These are phyloP conservation scores for Catharus fuscescens DNA, from an alignment of 2,113 vertebrate genomes.

Conservation along the genomic window DNA sequence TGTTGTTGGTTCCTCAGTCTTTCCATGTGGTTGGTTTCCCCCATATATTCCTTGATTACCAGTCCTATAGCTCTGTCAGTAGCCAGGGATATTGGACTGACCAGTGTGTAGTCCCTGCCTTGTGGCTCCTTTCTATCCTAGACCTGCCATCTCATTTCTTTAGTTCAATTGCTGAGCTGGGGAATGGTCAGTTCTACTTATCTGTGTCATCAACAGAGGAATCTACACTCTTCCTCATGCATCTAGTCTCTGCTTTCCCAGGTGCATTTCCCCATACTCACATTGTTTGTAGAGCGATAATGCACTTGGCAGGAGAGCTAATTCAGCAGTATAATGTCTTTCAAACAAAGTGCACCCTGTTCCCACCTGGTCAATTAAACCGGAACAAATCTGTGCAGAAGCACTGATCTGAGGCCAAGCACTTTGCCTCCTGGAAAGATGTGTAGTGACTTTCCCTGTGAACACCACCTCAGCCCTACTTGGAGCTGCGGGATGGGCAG, in stretches of 20 bases:
- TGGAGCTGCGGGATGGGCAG: not conserved
- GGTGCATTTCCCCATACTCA: conserved; percentile 54
- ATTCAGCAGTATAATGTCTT: conserved; percentile 57
- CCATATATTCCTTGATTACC: not conserved
- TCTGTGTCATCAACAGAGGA: conserved; percentile 43
- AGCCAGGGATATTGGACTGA: not conserved
- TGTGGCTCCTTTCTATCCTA: not conserved
- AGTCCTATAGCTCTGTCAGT: not conserved
- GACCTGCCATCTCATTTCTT: not conserved
- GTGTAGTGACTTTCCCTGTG: not conserved
- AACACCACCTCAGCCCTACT: not conserved
- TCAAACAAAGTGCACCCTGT: conserved; percentile 50
- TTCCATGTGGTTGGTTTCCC: not conserved
- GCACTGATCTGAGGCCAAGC: conserved; percentile 52
- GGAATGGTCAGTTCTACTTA: conserved; percentile 30
- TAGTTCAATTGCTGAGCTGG: not conserved
- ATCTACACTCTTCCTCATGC: conserved; percentile 32
- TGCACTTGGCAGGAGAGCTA: conserved; percentile 59
- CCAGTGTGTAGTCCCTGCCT: not conserved
- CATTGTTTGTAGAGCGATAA: conserved; percentile 65
- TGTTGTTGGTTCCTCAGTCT: not conserved
- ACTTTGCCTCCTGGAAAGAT: conserved; percentile 29
- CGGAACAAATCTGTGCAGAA: conserved; percentile 51
- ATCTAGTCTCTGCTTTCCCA: conserved; percentile 49
- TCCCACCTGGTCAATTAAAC: conserved; percentile 64